Evolutionary conservation across 1,140 invertebrate species (phyloP).

Genomic region (Aphaenogaster ashmeadi): DNA sequence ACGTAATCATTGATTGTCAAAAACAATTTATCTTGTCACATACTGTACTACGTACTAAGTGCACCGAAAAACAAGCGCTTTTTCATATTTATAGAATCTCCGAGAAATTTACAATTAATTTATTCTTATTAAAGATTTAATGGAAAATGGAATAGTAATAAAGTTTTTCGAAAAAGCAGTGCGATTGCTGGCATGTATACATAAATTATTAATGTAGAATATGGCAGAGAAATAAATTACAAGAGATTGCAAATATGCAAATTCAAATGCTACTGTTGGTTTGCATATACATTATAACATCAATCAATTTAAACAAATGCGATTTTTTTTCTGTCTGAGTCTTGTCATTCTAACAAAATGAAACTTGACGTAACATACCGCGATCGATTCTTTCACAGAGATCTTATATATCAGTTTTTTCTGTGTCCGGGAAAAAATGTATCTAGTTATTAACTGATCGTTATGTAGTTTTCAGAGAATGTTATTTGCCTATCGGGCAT

Average conservation of each 20-base stretch:
- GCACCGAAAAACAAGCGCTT: not conserved
- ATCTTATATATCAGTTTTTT: conserved; percentile 5
- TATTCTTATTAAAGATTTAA: not conserved
- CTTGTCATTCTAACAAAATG: not conserved
- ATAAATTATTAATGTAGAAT: not conserved
- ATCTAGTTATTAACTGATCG: conserved; percentile 22
- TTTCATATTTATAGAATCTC: not conserved
- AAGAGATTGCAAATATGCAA: conserved; percentile 15
- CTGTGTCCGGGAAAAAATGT: not conserved
- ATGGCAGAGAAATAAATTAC: not conserved
- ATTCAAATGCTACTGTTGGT: not conserved
- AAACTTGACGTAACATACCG: not conserved
- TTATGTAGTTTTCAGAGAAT: not conserved
- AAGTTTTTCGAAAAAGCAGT: not conserved
- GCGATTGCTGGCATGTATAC: not conserved
- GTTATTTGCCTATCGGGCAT: conserved; percentile 15
- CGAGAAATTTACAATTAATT: not conserved
- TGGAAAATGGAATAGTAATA: not conserved
- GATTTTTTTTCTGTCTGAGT: conserved; percentile 6
- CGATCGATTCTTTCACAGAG: not conserved
- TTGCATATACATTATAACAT: not conserved
- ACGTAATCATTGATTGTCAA: not conserved
- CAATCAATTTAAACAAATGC: conserved; percentile 14
- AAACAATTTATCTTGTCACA: not conserved
- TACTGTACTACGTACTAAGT: not conserved